Base-by-base conservation (phyloP, 2,113 vertebrate species). In the Mustela lutreola region DNA sequence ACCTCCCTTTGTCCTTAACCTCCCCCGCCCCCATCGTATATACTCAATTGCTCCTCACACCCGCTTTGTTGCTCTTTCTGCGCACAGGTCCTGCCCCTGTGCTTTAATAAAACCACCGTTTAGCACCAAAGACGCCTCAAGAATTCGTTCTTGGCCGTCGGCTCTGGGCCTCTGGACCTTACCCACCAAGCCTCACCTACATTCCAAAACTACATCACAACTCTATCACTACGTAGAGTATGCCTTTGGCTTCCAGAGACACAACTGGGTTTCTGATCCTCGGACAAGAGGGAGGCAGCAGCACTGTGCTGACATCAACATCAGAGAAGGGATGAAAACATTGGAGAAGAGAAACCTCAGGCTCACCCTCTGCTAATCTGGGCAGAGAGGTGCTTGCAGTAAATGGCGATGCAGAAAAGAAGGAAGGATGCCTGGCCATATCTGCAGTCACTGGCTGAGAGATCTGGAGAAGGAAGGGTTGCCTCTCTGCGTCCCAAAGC, bases 361-460 rank as follows among this genome's bases (percentile, higher is more conserved):
- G 50, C 7, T 76, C 4, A 2, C 6, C 42, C 21, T 4, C 12
- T 8, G 31, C 42, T 88, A 26, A 48, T 39, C 12, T 11, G 73
- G 75, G 58, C 24, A 89, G 42, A 15, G 0, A 5, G 58, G 39
- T 0, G 6, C 24, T 9, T 42, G 16, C 2, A 28, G 9, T 4
- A 7, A 45, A 21, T 1, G 14, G 26, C 2, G 14, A 42, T 42
- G 28, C 2, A 2, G 16, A 15, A 42, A 45, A 48, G 15, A 21
- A 45, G 19, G 15, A 21, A 45, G 15, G 31, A 2, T 18, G 19
- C 4, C 3, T 12, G 24, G 11, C 7, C 10, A 4, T 6, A 3
- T 11, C 7, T 70, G 3, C 1, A 2, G 3, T 26, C n/a, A 31
- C 24, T 22, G 36, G 16, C n/a, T 48, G 56, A 26, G 39, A 56